Evolutionary conservation across 1,140 invertebrate species (phyloP).

Genomic region (Nephotettix cincticeps): DNA sequence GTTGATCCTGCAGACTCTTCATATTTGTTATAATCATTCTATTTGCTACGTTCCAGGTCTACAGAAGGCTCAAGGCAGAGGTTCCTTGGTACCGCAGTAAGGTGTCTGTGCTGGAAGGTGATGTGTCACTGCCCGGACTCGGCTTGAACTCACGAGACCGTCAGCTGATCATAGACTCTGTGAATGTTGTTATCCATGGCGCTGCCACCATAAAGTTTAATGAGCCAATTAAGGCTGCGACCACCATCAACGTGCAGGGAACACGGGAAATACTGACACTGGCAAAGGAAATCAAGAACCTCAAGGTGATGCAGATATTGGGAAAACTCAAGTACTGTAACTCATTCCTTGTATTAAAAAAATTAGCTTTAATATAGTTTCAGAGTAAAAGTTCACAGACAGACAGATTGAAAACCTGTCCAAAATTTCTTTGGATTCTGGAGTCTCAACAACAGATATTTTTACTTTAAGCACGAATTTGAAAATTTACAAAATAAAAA

Average conservation of each 20-base stretch:
- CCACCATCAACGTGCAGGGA: constrained; percentile 61
- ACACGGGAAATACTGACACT: constrained; percentile 59
- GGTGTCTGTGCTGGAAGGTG: constrained; percentile 61
- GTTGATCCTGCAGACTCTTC: too few species aligned
- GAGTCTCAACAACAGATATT: too few species aligned
- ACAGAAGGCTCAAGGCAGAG: constrained; percentile 35
- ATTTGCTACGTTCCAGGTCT: constrained; percentile 36
- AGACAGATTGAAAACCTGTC: too few species aligned
- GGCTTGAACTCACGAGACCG: constrained; percentile 60
- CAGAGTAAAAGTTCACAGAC: too few species aligned
- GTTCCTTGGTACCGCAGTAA: constrained; percentile 61
- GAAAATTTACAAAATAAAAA: too few species aligned
- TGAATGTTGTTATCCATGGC: constrained; percentile 67
- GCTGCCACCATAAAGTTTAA: constrained; percentile 89
- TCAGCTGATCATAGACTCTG: constrained; percentile 59
- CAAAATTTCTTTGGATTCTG: too few species aligned
- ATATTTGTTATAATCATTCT: too few species aligned
- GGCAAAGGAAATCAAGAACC: constrained; percentile 61
- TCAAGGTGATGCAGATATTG: too few species aligned
- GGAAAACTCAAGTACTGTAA: too few species aligned
- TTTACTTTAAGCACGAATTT: too few species aligned
- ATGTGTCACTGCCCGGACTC: constrained; percentile 60
- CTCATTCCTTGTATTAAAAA: too few species aligned
- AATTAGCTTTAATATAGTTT: too few species aligned
- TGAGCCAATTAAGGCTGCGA: constrained; percentile 67